A percentile compares a stretch with the other conserved stretches of the same genome.
These are phyloP conservation scores for Perizoma affinitatum DNA, from an alignment of 2,888 invertebrate genomes.

Conservation along the genomic window DNA sequence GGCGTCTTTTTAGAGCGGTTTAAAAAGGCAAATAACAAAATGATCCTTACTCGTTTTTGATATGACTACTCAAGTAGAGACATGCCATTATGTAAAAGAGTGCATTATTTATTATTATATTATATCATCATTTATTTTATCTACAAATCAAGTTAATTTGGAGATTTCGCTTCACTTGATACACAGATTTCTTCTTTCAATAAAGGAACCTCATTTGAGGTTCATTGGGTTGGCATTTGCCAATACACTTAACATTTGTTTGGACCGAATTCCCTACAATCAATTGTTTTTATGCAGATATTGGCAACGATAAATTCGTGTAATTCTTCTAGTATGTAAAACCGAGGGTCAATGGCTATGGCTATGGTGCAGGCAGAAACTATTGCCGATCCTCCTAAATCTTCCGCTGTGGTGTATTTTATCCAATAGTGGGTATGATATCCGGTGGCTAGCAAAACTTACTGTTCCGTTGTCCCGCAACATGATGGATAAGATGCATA, in stretches of 20 bases:
- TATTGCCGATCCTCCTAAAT: slow-evolving; percentile 50
- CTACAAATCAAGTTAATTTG: too few relatives aligned
- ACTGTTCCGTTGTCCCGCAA: slow-evolving; percentile 52
- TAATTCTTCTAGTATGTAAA: slow-evolving; percentile 35
- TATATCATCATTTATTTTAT: too few relatives aligned
- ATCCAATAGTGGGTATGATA: slow-evolving; percentile 62
- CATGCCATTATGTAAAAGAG: too few relatives aligned
- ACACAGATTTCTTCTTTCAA: too few relatives aligned
- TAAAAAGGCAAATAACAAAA: too few relatives aligned
- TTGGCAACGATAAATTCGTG: slow-evolving; percentile 34
- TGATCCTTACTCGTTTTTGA: too few relatives aligned
- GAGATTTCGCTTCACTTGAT: too few relatives aligned
- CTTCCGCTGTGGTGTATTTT: slow-evolving; percentile 55
- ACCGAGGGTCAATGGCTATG: slow-evolving; percentile 43
- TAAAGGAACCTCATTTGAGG: too few relatives aligned
- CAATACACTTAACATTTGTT: slow-evolving; percentile 13
- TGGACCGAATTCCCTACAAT: slow-evolving; percentile 27
- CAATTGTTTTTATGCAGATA: slow-evolving; percentile 34
- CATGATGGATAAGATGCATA: slow-evolving; percentile 68
- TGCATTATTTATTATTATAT: too few relatives aligned
- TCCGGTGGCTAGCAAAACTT: slow-evolving; percentile 41
- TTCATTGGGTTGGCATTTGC: too few relatives aligned
- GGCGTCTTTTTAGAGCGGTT: too few relatives aligned
- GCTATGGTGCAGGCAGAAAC: slow-evolving; percentile 37
- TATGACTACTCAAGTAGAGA: too few relatives aligned